These are phyloP conservation scores for Stratiomys singularior DNA, from an alignment of 2,888 invertebrate species.

Conservation along the genomic window DNA sequence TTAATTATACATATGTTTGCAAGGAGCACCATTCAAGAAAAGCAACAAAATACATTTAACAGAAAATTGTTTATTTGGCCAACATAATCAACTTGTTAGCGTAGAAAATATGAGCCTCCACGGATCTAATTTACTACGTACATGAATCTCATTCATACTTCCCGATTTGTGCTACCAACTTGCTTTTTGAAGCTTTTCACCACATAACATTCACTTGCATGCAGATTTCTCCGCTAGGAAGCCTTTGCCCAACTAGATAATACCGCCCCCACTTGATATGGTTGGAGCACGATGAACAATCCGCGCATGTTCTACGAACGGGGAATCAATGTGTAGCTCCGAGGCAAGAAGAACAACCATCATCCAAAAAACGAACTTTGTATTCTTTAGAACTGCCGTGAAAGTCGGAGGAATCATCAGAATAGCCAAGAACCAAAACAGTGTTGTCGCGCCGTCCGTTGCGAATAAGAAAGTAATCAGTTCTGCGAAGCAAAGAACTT, in stretches of 20 bases:
- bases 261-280: slow-evolving; percentile 18
- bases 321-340: slow-evolving; percentile 35
- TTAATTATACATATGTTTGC: no score
- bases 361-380: slow-evolving; percentile 31
- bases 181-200: slow-evolving; percentile 25
- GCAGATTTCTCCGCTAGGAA: slow-evolving; percentile 27
- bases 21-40: no score
- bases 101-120: background rate
- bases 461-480: slow-evolving; percentile 27
- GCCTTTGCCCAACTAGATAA: slow-evolving; percentile 27
- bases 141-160: slow-evolving; percentile 26
- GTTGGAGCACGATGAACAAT: background rate
- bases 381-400: slow-evolving; percentile 23
- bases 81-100: slow-evolving; percentile 24
- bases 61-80: slow-evolving; percentile 5
- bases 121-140: background rate
- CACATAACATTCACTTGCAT: slow-evolving; percentile 21
- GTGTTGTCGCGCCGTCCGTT: slow-evolving; percentile 25
- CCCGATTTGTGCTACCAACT: background rate
- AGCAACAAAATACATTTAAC: background rate
- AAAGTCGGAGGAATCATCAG: slow-evolving; percentile 39
- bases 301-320: slow-evolving; percentile 38
- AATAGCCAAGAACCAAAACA: slow-evolving; percentile 20
- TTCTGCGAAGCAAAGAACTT: slow-evolving; percentile 32
- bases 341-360: slow-evolving; percentile 27